phyloP scores from a whole-genome alignment of 2,888 invertebrate genomes.

The Erynnis tages region DNA sequence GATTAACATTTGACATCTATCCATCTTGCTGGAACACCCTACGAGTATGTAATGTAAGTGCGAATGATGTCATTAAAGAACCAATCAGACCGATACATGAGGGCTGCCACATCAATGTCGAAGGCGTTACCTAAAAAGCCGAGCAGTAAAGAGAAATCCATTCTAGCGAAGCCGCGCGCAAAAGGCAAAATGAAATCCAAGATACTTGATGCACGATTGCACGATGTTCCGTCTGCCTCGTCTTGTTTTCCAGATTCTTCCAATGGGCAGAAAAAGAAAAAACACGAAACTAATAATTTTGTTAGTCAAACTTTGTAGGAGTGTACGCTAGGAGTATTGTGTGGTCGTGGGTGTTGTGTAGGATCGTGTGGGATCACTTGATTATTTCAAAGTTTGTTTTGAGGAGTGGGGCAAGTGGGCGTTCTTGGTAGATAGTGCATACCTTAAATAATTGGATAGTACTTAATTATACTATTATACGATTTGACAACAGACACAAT shows the following conservation, averaged over 20 bases:
- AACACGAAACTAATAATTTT: slow-evolving; percentile 26
- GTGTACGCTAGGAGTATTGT: not conserved
- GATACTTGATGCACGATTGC: slow-evolving; percentile 62
- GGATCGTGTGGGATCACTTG: not conserved
- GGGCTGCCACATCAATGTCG: slow-evolving; percentile 10
- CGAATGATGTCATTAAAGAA: slow-evolving; percentile 5
- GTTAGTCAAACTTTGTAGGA: slow-evolving; percentile 12
- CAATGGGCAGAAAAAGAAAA: slow-evolving; percentile 35
- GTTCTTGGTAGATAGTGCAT: not conserved
- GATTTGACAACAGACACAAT: no score
- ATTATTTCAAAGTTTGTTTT: no score
- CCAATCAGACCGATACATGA: slow-evolving; percentile 6
- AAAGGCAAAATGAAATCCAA: slow-evolving; percentile 34
- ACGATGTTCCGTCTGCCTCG: slow-evolving; percentile 53
- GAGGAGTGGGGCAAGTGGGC: no score
- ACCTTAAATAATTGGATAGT: no score
- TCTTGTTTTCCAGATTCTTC: slow-evolving; percentile 57
- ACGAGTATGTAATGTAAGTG: not conserved
- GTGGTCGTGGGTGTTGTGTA: not conserved
- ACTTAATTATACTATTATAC: no score
- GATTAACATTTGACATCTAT: no score
- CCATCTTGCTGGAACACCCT: no score
- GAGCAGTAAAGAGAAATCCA: slow-evolving; percentile 28
- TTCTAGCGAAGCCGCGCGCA: slow-evolving; percentile 27
- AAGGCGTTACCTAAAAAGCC: slow-evolving; percentile 26